Evolutionary conservation across 2,113 vertebrate genomes (phyloP).

Genomic region (Xiphias gladius): DNA sequence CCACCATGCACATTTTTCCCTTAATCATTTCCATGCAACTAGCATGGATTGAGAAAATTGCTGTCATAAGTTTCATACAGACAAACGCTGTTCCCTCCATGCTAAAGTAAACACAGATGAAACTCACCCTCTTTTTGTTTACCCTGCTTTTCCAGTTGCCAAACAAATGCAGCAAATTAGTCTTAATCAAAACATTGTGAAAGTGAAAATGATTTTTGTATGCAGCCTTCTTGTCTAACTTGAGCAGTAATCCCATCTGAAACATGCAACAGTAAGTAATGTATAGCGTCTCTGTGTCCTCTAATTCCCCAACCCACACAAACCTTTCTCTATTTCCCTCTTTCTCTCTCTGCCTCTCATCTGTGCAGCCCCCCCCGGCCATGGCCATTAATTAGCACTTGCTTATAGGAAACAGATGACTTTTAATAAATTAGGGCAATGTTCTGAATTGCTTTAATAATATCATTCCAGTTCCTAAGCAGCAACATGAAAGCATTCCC

Average conservation of each 20-base stretch:
- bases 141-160: slow-evolving; percentile 61
- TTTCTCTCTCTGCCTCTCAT: slow-evolving; percentile 38
- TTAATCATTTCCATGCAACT: slow-evolving; percentile 80
- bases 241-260: slow-evolving; percentile 46
- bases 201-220: slow-evolving; percentile 73
- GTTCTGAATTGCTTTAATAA: slow-evolving; percentile 75
- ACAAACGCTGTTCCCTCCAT: slow-evolving; percentile 57
- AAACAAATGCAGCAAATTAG: slow-evolving; percentile 75
- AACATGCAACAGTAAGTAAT: slow-evolving; percentile 64
- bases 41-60: slow-evolving; percentile 67
- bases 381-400: slow-evolving; percentile 76
- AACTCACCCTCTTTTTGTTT: slow-evolving; percentile 68
- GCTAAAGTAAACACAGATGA: slow-evolving; percentile 75
- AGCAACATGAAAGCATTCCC: slow-evolving; percentile 78
- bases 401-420: slow-evolving; percentile 81
- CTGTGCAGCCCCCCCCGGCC: slow-evolving; percentile 41
- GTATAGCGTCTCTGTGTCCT: slow-evolving; percentile 57
- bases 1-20: slow-evolving; percentile 69
- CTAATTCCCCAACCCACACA: slow-evolving; percentile 59
- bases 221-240: slow-evolving; percentile 31
- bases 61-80: slow-evolving; percentile 70
- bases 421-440: slow-evolving; percentile 80
- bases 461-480: slow-evolving; percentile 63
- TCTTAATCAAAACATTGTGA: slow-evolving; percentile 75
- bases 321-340: slow-evolving; percentile 17